Evolutionary conservation across 2,888 invertebrate species (phyloP), one percentile per base, ranked within the genome.

Genomic region (Euspilapteryx auroguttella): DNA sequence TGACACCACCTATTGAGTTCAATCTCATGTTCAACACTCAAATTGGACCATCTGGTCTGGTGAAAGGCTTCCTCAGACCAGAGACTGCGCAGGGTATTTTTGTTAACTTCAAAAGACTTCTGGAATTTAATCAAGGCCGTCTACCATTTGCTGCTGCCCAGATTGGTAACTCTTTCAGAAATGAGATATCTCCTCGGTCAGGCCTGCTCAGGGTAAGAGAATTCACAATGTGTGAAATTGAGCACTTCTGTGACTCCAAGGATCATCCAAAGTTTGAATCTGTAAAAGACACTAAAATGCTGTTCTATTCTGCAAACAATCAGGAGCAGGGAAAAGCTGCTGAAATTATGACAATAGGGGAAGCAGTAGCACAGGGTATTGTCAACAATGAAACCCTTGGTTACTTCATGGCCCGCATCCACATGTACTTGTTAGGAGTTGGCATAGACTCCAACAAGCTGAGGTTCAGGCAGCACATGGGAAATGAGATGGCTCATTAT

Each of bases 81-180:
- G 99, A 99, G 78, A 99, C 99, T 9, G 99, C 99, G 1, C 99
- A 99, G 63, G 99, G 99, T 14, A 99, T 99, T 41, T 99, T 99
- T 71, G 98, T 99, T 0, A 99, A 99, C 66, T 99, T 99, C 59
- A 99, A 99, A 61, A 81, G 99, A 9, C 79, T 99, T 14, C 63
- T 99, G 30, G 97, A 97, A 62, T 99, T 99, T 59, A 99, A 99
- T 62, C 94, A 95, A 53, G 97, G 96, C 5, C 85, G 84, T 37
- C 61, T 98, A 20, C 99, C 99, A 14, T 99, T 99, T 76, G 98
- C 98, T 37, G 97, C 95, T 30, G 98, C 98, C 8, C 99, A 99
- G 77, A 97, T 99, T 47, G 99, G 99, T 37, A 93, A 93, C 55
- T 89, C 99, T 1, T 99, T 99, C 58, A 84, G 99, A 41, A 99